Evolutionary conservation across 2,113 vertebrate species (phyloP).

Genomic region (Talpa occidentalis): DNA sequence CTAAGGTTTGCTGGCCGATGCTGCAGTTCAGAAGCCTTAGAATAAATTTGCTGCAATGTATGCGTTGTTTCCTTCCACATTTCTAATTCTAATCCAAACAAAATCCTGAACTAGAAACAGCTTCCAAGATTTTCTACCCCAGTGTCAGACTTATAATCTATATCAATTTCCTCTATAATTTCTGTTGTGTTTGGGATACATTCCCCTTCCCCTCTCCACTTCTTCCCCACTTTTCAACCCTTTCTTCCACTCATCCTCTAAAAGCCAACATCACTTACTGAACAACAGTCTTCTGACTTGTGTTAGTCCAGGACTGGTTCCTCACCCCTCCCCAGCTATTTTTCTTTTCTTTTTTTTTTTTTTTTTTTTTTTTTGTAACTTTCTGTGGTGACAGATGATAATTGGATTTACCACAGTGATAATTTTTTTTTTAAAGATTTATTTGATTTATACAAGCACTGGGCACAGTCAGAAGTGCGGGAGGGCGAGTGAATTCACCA

Average conservation of each 20-base stretch:
- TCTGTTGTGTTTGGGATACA: neutral
- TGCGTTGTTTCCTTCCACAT: neutral
- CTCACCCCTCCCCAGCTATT: neutral
- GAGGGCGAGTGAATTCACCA: too few relatives aligned
- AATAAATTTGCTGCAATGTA: too few relatives aligned
- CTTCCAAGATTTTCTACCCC: neutral
- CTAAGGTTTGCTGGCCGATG: too few relatives aligned
- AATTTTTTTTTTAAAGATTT: too few relatives aligned
- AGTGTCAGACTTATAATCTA: neutral
- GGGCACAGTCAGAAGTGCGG: too few relatives aligned
- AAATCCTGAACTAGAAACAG: conserved; percentile 24
- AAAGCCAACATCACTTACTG: neutral
- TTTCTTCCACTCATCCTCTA: neutral
- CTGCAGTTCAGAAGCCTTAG: too few relatives aligned
- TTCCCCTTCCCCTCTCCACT: too few relatives aligned
- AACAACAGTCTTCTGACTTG: neutral
- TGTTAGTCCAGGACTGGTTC: neutral
- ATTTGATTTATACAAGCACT: too few relatives aligned
- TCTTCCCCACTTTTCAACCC: neutral
- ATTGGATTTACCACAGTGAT: too few relatives aligned
- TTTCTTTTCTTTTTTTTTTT: too few relatives aligned
- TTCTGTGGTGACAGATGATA: too few relatives aligned
- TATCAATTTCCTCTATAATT: neutral
- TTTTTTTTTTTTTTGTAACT: too few relatives aligned
- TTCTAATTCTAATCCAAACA: neutral